A percentile compares a stretch with the other conserved stretches of the same genome.
phyloP scores from a whole-genome alignment of 2,113 vertebrate species.

The Scopus umbretta region DNA sequence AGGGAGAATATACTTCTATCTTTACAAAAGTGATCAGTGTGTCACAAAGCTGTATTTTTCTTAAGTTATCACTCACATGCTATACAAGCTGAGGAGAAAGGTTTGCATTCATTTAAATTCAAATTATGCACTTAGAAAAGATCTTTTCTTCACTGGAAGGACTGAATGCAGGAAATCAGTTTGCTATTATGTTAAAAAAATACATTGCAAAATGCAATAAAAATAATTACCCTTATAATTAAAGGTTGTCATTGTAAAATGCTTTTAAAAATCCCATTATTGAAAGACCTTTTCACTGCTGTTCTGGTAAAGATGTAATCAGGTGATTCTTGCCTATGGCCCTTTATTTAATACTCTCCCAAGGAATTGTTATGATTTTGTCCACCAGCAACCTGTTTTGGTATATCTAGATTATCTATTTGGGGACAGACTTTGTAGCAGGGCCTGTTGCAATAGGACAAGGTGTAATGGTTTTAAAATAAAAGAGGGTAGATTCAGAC shows the following conservation, averaged over 20 bases:
- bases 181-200: constrained; percentile 11
- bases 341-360: background rate
- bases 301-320: background rate
- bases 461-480: background rate
- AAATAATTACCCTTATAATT: constrained; percentile 45
- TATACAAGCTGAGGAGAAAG: constrained; percentile 23
- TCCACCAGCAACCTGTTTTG: background rate
- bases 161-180: background rate
- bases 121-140: constrained; percentile 33
- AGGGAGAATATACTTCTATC: constrained; percentile 5
- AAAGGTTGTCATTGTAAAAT: constrained; percentile 21
- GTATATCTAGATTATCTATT: background rate
- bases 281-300: background rate
- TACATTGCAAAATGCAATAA: background rate
- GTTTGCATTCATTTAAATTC: constrained; percentile 57
- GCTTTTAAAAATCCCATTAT: background rate
- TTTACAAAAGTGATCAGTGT: constrained; percentile 39
- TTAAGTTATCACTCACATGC: background rate
- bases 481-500: background rate
- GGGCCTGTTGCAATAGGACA: background rate
- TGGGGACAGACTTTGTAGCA: background rate
- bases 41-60: constrained; percentile 46
- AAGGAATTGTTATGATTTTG: background rate
- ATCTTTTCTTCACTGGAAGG: background rate
- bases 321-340: background rate